Evolutionary conservation across 2,888 invertebrate genomes (phyloP), one percentile per base, ranked within the genome.

Genomic region (Sepiola atlantica): DNA sequence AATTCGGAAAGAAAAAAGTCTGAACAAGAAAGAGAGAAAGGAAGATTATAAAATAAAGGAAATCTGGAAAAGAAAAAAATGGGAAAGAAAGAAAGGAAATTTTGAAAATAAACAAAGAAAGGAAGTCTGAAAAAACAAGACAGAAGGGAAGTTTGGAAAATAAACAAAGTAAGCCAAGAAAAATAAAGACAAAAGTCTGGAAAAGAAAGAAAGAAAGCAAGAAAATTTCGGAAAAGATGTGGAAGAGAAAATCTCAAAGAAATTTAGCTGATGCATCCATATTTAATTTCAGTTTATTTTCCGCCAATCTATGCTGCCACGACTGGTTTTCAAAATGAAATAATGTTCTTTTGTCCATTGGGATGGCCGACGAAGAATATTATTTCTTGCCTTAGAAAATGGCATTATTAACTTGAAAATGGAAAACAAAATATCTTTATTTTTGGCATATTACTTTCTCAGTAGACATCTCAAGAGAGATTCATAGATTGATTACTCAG

Each of bases 221-320:
- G 28, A 28, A 28, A n/a, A 77, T n/a, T n/a, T n/a, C n/a, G n/a
- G n/a, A 77, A n/a, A 45, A 45, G 45, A 45, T 45, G 45, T 45
- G 8, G 45, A 45, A 45, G 8, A 45, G 45, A 45, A 45, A 45
- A 45, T 45, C 45, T 45, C 77, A 77, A 28, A n/a, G 77, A 77
- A 45, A 77, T 77, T 77, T 77, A 28, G n/a, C 0, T 77, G 77
- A 77, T 77, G n/a, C n/a, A n/a, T 8, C 77, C 77, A 77, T 77
- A 77, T 77, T 77, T n/a, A 77, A 77, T 77, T 77, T 77, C 77
- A n/a, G 77, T 77, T 77, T n/a, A 77, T 77, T 77, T 77, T 77
- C 77, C 10, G 28, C n/a, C 28, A 28, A 77, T 77, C 77, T 77
- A 10, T 77, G 10, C 77, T 77, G 77, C 77, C 77, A 77, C 8